Percentiles rank a stretch among this genome's conserved stretches.
Evolutionary conservation across 2,113 vertebrate genomes (phyloP).

Genomic region (Cynoglossus semilaevis): DNA sequence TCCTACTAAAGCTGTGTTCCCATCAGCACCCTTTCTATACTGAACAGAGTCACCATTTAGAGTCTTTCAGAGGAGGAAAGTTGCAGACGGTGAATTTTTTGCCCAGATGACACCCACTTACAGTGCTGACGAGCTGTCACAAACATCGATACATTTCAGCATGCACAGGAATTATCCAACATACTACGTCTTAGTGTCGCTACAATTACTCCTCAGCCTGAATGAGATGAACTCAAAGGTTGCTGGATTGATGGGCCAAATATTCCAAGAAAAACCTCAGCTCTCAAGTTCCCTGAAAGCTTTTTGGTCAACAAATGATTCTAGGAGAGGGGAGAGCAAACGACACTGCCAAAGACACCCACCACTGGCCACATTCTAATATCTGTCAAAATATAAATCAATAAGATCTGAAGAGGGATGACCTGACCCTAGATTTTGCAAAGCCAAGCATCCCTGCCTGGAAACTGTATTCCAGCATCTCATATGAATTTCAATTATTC

Average conservation of each 20-base stretch:
- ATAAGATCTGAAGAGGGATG: constrained; percentile 66
- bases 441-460: constrained; percentile 56
- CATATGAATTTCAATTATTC: constrained; percentile 66
- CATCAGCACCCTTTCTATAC: too few species aligned
- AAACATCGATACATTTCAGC: constrained; percentile 35
- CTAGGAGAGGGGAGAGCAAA: constrained; percentile 48
- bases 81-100: constrained; percentile 25
- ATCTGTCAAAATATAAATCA: constrained; percentile 70
- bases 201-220: constrained; percentile 44
- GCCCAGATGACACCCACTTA: constrained; percentile 43
- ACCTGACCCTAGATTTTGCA: constrained; percentile 49
- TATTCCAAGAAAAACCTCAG: constrained; percentile 69
- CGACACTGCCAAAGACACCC: constrained; percentile 67
- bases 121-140: constrained; percentile 27
- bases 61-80: background rate
- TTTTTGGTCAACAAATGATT: constrained; percentile 66
- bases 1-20: too few species aligned
- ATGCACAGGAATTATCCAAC: constrained; percentile 49
- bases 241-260: constrained; percentile 43
- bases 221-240: constrained; percentile 56
- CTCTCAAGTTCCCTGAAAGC: constrained; percentile 60
- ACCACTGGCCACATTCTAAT: constrained; percentile 55
- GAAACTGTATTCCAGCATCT: constrained; percentile 56
- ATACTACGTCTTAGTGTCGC: constrained; percentile 46
- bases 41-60: too few species aligned